Evolutionary conservation across 2,113 vertebrate species (phyloP).

Genomic region (Petroica traversi): DNA sequence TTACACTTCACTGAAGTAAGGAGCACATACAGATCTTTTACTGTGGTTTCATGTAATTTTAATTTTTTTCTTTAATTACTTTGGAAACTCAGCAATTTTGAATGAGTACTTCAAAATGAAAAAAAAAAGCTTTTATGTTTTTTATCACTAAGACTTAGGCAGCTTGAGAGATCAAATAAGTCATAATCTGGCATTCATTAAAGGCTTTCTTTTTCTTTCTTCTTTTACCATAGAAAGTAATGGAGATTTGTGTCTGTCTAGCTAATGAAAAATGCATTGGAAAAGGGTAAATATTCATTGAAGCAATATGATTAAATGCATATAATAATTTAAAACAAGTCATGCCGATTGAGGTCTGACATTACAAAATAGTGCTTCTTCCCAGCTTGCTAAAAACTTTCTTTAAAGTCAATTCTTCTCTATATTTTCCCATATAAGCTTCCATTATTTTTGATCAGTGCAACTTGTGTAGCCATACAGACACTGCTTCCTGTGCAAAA

Average conservation of each 20-base stretch:
- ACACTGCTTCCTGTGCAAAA: not conserved
- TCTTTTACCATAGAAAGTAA: not conserved
- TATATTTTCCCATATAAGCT: not conserved
- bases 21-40: not conserved
- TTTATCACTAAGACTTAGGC: not conserved
- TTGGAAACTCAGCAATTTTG: not conserved
- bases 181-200: not conserved
- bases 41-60: not conserved
- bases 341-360: not conserved
- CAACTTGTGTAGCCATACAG: not conserved
- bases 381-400: not conserved
- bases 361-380: not conserved
- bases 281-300: slow-evolving; percentile 2
- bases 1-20: not conserved
- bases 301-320: not conserved
- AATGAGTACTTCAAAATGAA: not conserved
- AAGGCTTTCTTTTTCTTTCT: not conserved
- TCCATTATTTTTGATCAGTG: not conserved
- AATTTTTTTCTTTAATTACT: slow-evolving; percentile 2
- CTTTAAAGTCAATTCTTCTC: not conserved
- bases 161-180: slow-evolving; percentile 29
- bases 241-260: not conserved
- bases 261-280: slow-evolving; percentile 4
- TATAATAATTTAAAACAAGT: not conserved
- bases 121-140: not conserved